These are phyloP conservation scores for Pseudomyrmex flavicornis DNA, from an alignment of 1,140 invertebrate genomes.

Conservation along the genomic window DNA sequence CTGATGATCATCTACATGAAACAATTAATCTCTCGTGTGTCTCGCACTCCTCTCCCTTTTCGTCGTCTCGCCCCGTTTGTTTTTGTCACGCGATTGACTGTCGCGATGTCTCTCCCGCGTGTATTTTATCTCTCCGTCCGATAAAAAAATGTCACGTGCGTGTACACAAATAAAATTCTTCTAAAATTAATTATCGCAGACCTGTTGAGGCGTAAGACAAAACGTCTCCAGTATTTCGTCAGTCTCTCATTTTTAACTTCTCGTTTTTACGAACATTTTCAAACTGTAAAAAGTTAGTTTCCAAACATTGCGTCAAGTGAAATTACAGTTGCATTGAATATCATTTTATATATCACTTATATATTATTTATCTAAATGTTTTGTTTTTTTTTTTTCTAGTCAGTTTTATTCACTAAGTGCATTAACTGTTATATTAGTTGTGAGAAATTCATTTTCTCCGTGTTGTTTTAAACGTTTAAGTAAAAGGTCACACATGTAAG, in stretches of 20 bases:
- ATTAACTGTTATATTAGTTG: no score
- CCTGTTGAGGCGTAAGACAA: neutral
- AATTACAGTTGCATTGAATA: no score
- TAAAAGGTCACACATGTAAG: neutral
- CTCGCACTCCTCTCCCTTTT: neutral
- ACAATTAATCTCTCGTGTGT: neutral
- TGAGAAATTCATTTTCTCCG: no score
- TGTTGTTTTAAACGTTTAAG: neutral
- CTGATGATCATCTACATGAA: neutral
- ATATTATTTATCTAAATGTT: no score
- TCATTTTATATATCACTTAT: no score
- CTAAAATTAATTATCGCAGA: neutral
- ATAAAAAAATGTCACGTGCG: conserved; percentile 17
- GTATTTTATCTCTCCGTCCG: neutral
- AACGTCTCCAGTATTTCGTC: neutral
- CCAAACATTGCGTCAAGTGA: no score
- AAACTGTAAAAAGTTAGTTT: no score
- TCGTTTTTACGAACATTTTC: no score
- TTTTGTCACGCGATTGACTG: conserved; percentile 27
- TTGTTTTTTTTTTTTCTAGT: no score
- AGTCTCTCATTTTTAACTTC: no score
- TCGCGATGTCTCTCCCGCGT: neutral
- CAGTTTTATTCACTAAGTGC: no score
- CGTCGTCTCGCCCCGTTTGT: neutral
- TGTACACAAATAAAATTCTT: neutral